Conservation (phyloP, 2,113 vertebrate species). For the Megatriorchis doriae region DNA sequence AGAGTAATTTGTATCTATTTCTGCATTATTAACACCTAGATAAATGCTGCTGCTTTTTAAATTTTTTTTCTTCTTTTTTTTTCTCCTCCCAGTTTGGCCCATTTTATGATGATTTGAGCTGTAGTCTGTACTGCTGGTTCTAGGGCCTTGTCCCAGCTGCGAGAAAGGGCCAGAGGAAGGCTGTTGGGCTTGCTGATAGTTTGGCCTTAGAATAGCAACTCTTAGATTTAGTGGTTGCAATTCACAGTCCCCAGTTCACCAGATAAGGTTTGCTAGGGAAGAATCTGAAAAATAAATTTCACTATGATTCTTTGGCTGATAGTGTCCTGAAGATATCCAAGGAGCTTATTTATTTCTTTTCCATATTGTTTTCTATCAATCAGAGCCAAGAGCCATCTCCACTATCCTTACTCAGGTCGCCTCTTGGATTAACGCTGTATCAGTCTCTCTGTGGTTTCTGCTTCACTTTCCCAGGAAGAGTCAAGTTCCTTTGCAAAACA, state of each 20-base stretch:
- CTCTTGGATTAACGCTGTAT: neutral
- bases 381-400: neutral
- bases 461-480: neutral
- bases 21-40: neutral
- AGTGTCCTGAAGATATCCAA: neutral
- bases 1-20: neutral
- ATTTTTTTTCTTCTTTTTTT: too few relatives aligned
- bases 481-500: neutral
- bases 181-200: neutral
- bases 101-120: neutral
- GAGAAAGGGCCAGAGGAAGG: neutral
- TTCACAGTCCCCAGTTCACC: neutral
- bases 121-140: neutral
- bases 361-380: neutral
- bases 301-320: neutral
- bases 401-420: accelerated
- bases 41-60: neutral
- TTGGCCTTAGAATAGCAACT: neutral
- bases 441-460: neutral
- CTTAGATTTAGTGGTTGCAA: neutral
- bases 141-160: neutral
- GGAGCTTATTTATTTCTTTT: neutral
- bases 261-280: neutral
- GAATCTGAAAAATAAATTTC: neutral
- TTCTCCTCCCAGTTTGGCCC: neutral